These are phyloP conservation scores for Syrrhaptes paradoxus DNA, from an alignment of 2,113 vertebrate species.

Conservation along the genomic window DNA sequence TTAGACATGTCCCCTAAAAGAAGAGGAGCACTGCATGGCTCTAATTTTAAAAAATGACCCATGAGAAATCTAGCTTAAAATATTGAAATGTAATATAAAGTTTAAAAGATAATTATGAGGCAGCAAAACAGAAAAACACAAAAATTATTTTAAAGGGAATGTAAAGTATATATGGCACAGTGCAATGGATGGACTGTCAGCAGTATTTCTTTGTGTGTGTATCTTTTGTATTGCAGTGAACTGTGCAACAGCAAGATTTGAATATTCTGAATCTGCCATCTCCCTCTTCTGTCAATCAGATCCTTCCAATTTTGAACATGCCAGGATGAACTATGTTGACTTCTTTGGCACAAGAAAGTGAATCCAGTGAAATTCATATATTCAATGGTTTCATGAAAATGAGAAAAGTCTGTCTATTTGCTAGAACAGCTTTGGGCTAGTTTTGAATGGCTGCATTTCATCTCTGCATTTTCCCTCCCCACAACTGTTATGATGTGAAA, in stretches of 20 bases:
- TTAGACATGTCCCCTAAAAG: background rate
- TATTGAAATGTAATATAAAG: conserved; percentile 10
- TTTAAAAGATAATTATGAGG: conserved; percentile 37
- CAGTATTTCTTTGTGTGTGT: conserved; percentile 49
- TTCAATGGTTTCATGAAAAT: conserved; percentile 71
- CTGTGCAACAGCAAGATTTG: conserved; percentile 60
- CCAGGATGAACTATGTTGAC: conserved; percentile 69
- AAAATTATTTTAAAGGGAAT: conserved; percentile 1
- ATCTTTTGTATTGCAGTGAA: conserved; percentile 48
- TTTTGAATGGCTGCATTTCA: conserved; percentile 69
- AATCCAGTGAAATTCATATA: conserved; percentile 69
- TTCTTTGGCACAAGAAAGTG: conserved; percentile 70
- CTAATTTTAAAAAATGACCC: background rate
- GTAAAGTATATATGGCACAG: conserved; percentile 7
- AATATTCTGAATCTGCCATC: conserved; percentile 67
- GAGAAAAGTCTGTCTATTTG: conserved; percentile 70
- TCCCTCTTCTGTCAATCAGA: conserved; percentile 68
- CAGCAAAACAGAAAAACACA: background rate
- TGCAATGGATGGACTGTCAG: conserved; percentile 51
- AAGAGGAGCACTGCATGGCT: background rate
- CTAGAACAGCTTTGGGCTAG: conserved; percentile 72
- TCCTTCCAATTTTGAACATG: conserved; percentile 69
- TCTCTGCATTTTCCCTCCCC: conserved; percentile 66
- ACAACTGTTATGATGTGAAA: conserved; percentile 71
- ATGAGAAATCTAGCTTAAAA: conserved; percentile 12